Percentiles rank a stretch among this genome's conserved stretches.
phyloP scores from a whole-genome alignment of 2,113 vertebrate species.

The Cygnus atratus region DNA sequence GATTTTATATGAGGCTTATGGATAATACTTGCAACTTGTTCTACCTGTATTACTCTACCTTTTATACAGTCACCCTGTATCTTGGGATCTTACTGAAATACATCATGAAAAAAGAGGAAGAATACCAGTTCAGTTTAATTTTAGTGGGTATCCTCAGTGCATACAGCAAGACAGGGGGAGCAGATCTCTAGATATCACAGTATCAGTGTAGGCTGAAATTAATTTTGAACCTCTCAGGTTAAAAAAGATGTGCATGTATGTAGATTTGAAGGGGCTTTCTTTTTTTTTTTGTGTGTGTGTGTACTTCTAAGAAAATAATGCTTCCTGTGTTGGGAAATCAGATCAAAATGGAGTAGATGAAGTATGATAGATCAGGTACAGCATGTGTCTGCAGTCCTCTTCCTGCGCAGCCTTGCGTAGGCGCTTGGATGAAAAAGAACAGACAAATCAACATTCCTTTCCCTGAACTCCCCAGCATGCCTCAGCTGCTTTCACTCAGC shows the following conservation, averaged over 20 bases:
- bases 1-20: background rate
- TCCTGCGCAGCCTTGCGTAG: background rate
- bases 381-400: background rate
- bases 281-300: background rate
- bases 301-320: background rate
- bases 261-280: background rate
- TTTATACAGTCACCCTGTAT: background rate
- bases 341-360: background rate
- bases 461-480: constrained; percentile 35
- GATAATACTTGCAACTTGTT: background rate
- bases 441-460: constrained; percentile 63
- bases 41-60: background rate
- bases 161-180: background rate
- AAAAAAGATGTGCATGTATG: background rate
- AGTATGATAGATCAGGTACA: background rate
- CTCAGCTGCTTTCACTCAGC: constrained; percentile 70
- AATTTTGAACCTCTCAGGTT: background rate
- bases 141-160: background rate
- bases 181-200: background rate
- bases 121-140: background rate
- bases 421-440: constrained; percentile 51
- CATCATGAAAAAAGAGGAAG: background rate
- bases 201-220: background rate
- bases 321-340: background rate
- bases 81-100: background rate